Conservation (phyloP, 2,113 vertebrate species). For the Balaeniceps rex region DNA sequence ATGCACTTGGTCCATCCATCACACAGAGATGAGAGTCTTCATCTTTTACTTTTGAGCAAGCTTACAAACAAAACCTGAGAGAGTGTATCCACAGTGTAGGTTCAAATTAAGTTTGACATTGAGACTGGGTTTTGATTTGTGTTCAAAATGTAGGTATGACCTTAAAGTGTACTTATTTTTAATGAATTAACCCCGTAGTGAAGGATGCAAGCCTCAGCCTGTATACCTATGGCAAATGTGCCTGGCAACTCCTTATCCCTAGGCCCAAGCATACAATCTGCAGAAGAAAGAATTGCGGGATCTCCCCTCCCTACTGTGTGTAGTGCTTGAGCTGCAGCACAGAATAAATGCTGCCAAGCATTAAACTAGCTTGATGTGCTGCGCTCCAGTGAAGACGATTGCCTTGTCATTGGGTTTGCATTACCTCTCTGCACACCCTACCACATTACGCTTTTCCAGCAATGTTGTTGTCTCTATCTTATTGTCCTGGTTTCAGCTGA, state of each 20-base stretch:
- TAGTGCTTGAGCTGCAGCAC: neutral
- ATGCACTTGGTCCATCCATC: neutral
- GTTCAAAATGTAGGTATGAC: neutral
- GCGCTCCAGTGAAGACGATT: accelerated
- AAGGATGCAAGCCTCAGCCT: neutral
- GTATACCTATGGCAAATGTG: accelerated
- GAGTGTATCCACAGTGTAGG: neutral
- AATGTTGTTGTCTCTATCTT: neutral
- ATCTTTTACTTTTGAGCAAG: neutral
- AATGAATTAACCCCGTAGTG: neutral
- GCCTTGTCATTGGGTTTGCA: neutral
- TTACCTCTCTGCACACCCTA: neutral
- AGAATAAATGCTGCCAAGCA: neutral
- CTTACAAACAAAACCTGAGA: neutral
- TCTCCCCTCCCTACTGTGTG: accelerated
- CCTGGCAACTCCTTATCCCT: neutral
- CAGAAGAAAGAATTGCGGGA: neutral
- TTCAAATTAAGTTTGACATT: neutral
- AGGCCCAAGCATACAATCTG: accelerated
- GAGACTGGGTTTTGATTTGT: neutral
- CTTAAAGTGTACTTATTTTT: neutral
- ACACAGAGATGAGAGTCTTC: neutral
- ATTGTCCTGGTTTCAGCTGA: no score
- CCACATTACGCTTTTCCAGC: accelerated
- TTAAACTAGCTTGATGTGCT: accelerated